These are phyloP conservation scores for Pollenia angustigena DNA, from an alignment of 2,888 invertebrate genomes.

Conservation along the genomic window DNA sequence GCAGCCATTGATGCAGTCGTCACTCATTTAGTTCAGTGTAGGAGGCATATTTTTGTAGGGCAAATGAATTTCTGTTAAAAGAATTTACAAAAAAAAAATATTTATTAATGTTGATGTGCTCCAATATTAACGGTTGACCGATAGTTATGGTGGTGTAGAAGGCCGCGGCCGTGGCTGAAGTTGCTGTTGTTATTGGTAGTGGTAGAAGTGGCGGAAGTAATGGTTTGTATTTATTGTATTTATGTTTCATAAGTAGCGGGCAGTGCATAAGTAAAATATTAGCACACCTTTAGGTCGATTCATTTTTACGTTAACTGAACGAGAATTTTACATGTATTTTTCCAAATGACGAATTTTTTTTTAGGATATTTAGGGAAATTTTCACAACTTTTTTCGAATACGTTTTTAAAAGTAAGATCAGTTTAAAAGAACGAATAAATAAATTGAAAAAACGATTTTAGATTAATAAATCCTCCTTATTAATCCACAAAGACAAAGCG, in stretches of 20 bases:
- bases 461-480: no score
- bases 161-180: not conserved
- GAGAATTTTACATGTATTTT: no score
- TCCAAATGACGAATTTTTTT: no score
- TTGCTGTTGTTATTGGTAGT: slow-evolving; percentile 15
- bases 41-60: slow-evolving; percentile 47
- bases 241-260: slow-evolving; percentile 12
- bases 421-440: no score
- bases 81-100: slow-evolving; percentile 24
- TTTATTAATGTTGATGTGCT: slow-evolving; percentile 56
- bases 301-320: no score
- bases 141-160: slow-evolving; percentile 19
- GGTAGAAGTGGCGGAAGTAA: slow-evolving; percentile 42
- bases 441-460: no score
- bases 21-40: slow-evolving; percentile 23
- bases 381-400: no score
- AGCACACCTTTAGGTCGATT: not conserved
- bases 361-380: no score
- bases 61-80: slow-evolving; percentile 61
- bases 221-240: slow-evolving; percentile 36
- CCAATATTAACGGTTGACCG: slow-evolving; percentile 24
- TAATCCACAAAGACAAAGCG: no score
- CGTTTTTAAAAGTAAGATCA: no score
- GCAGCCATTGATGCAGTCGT: slow-evolving; percentile 62
- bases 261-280: not conserved